Evolutionary conservation across 2,888 invertebrate species (phyloP).

Genomic region (Phaonia tiefii): DNA sequence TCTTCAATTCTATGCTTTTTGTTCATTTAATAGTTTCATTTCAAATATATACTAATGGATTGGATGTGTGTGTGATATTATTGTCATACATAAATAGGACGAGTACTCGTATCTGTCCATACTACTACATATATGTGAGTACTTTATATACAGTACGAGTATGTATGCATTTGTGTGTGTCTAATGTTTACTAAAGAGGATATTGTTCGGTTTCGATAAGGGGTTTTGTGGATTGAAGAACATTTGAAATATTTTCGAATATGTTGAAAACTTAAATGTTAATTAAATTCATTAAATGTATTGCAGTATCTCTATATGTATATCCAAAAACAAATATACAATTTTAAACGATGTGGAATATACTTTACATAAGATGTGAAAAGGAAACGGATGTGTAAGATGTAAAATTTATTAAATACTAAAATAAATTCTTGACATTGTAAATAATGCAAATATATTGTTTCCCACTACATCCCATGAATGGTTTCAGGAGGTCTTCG

Average conservation of each 20-base stretch:
- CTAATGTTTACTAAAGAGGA: constrained; percentile 9
- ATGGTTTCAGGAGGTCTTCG: no score
- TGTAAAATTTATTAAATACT: no score
- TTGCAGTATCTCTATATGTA: no score
- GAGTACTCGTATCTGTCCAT: constrained; percentile 18
- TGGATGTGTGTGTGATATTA: background rate
- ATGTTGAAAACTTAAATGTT: background rate
- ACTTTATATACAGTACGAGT: background rate
- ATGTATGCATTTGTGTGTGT: background rate
- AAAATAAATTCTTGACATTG: no score
- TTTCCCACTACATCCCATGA: no score
- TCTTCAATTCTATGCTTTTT: constrained; percentile 66
- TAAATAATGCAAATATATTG: no score
- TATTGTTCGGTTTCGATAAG: constrained; percentile 22
- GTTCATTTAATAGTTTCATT: constrained; percentile 28
- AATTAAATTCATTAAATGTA: no score
- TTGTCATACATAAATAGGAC: constrained; percentile 20
- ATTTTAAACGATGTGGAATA: no score
- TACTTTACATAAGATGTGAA: no score
- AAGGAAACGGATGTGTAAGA: no score
- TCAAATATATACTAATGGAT: constrained; percentile 67
- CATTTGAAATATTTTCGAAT: constrained; percentile 13
- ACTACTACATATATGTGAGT: background rate
- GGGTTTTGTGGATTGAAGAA: constrained; percentile 31
- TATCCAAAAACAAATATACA: no score